These are phyloP conservation scores for Brachyistius frenatus DNA, from an alignment of 2,113 vertebrate species.

Conservation along the genomic window DNA sequence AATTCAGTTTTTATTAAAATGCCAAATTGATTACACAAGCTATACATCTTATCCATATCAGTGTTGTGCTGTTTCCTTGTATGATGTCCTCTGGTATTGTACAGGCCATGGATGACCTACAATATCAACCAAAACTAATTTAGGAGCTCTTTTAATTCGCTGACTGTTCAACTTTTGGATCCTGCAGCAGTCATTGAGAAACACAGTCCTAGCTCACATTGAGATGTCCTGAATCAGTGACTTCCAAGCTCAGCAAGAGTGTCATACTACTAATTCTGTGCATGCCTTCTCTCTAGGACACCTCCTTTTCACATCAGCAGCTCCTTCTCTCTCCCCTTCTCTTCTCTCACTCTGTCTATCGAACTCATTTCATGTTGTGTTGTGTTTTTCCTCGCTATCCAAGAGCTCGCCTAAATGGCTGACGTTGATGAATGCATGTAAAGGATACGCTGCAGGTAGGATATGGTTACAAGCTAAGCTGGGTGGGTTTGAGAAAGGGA, in stretches of 20 bases:
- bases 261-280: constrained; percentile 67
- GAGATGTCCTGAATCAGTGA: constrained; percentile 57
- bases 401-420: constrained; percentile 83
- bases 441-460: constrained; percentile 88
- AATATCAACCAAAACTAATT: neutral
- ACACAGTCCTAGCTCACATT: neutral
- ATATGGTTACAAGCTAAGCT: constrained; percentile 87
- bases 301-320: constrained; percentile 63
- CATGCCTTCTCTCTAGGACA: constrained; percentile 74
- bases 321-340: constrained; percentile 35
- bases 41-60: neutral
- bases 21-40: too few relatives aligned
- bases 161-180: neutral
- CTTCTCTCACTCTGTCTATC: constrained; percentile 43
- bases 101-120: neutral
- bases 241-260: constrained; percentile 67
- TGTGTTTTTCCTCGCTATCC: constrained; percentile 71
- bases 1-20: too few relatives aligned
- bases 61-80: neutral
- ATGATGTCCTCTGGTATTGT: neutral
- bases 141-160: neutral
- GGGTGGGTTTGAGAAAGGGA: constrained; percentile 72
- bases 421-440: constrained; percentile 90
- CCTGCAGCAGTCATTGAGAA: constrained; percentile 12
- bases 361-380: constrained; percentile 75